Percentiles rank a stretch among this genome's conserved stretches.
Evolutionary conservation across 2,797 vertebrate species (phyloP).

Genomic region (Selene dorsalis): DNA sequence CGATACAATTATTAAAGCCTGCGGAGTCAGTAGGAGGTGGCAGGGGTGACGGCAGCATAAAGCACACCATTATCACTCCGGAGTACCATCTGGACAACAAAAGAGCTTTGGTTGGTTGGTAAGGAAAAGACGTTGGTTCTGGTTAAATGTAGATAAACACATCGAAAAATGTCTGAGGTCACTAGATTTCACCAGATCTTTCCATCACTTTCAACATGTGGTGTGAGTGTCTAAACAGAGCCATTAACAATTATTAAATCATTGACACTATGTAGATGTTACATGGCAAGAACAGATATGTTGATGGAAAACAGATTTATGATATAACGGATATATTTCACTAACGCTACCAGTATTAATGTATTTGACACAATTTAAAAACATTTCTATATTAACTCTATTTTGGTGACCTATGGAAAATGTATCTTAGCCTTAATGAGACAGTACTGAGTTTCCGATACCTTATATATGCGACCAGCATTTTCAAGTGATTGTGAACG

Average conservation of each 20-base stretch:
- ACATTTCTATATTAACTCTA: background rate
- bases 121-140: background rate
- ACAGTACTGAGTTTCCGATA: background rate
- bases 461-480: background rate
- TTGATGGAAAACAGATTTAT: too few species aligned
- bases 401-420: background rate
- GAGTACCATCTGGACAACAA: background rate
- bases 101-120: background rate
- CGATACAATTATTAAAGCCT: background rate
- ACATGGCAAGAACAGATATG: too few species aligned
- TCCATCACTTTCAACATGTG: background rate
- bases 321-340: too few species aligned
- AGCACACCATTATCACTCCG: background rate
- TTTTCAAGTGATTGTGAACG: background rate
- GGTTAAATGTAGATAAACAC: slow-evolving; percentile 1
- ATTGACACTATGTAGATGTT: too few species aligned
- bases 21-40: background rate
- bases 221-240: background rate
- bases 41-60: background rate
- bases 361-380: too few species aligned
- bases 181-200: background rate
- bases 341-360: too few species aligned
- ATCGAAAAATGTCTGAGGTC: background rate
- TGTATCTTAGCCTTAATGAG: background rate
- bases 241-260: too few species aligned